Percentiles rank a stretch among this genome's conserved stretches.
phyloP scores from a whole-genome alignment of 2,113 vertebrate genomes.

The Alosa alosa region DNA sequence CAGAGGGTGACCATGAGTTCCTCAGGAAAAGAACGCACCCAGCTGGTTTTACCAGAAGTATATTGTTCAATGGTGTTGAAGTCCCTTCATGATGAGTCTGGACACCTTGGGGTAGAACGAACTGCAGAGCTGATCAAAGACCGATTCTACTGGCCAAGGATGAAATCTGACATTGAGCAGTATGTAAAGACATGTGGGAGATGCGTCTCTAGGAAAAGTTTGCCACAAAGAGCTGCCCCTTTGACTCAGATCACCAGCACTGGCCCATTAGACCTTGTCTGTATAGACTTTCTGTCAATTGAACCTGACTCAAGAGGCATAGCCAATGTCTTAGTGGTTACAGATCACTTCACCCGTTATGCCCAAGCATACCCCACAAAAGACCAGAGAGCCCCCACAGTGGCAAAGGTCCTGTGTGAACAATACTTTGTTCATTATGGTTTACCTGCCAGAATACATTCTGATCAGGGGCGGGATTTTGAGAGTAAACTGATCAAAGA shows the following conservation, averaged over 20 bases:
- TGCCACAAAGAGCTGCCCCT: neutral
- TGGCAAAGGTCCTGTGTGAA: neutral
- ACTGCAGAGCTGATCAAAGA: too few relatives aligned
- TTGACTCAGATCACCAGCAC: neutral
- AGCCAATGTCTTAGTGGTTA: neutral
- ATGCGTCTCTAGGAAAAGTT: neutral
- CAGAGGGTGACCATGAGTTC: neutral
- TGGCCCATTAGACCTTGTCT: slow-evolving; percentile 1
- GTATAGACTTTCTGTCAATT: neutral
- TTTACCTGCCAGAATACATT: slow-evolving; percentile 25
- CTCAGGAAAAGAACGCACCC: neutral
- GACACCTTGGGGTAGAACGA: too few relatives aligned
- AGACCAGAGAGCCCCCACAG: neutral
- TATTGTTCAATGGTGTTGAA: neutral
- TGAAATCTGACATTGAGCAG: neutral
- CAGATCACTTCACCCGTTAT: slow-evolving; percentile 10
- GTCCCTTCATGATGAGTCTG: neutral
- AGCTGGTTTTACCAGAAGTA: neutral
- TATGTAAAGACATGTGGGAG: slow-evolving; percentile 12
- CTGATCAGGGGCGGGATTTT: neutral
- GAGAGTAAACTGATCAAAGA: slow-evolving; percentile 7
- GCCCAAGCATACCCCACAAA: slow-evolving; percentile 15
- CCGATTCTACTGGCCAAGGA: neutral
- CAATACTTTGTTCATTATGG: slow-evolving; percentile 24
- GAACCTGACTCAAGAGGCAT: neutral